Conservation (phyloP, 1,140 invertebrate genomes). For the Pseudobourletiella spinata region DNA sequence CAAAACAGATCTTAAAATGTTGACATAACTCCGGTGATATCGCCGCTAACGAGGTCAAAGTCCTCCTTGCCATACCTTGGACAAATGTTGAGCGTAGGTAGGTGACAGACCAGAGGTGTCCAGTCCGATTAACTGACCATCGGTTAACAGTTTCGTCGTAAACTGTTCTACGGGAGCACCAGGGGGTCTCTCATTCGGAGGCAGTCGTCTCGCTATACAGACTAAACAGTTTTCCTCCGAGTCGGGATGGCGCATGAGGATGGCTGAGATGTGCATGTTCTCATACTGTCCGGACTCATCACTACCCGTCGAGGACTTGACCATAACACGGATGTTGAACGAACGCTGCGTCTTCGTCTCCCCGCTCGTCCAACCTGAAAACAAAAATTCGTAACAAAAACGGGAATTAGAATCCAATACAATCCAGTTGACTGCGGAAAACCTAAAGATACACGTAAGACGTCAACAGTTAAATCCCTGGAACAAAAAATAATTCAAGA, state of each 20-base stretch:
- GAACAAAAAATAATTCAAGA: no score
- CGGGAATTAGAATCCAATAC: neutral
- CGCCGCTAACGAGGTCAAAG: no score
- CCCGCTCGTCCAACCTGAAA: conserved; percentile 45
- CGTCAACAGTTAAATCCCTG: no score
- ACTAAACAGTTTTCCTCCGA: conserved; percentile 53
- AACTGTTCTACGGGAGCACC: conserved; percentile 69
- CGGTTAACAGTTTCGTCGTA: conserved; percentile 77
- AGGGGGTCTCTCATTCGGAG: conserved; percentile 66
- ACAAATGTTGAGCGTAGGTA: conserved; percentile 18
- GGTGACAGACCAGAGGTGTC: conserved; percentile 57
- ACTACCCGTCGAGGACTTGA: neutral
- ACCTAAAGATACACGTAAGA: no score
- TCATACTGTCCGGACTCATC: conserved; percentile 36
- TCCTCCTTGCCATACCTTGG: no score
- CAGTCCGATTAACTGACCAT: conserved; percentile 69
- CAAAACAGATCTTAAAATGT: no score
- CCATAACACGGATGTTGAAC: conserved; percentile 32
- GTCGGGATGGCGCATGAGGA: conserved; percentile 37
- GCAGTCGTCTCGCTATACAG: conserved; percentile 73
- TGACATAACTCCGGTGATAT: no score
- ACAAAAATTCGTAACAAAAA: conserved; percentile 16
- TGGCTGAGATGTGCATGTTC: conserved; percentile 41
- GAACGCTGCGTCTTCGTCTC: conserved; percentile 28
- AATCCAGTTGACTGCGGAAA: no score